Percentiles rank a stretch among this genome's conserved stretches.
These are phyloP conservation scores for Platalea minor DNA, from an alignment of 2,797 vertebrate genomes.

Conservation along the genomic window DNA sequence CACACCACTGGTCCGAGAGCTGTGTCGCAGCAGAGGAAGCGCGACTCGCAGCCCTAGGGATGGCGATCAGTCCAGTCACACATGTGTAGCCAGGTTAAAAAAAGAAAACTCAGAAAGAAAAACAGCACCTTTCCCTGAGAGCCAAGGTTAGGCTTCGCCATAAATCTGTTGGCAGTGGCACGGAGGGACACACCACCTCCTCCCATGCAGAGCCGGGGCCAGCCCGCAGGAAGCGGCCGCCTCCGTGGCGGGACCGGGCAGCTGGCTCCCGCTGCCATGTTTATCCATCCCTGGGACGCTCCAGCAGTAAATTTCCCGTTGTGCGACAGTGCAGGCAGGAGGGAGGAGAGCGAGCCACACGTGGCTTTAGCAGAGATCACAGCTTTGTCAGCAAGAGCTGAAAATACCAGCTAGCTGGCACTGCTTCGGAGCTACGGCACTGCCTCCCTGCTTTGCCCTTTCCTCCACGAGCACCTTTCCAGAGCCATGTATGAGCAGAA, in stretches of 20 bases:
- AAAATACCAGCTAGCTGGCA: neutral
- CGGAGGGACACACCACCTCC: neutral
- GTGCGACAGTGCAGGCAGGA: neutral
- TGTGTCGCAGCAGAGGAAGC: fast-evolving
- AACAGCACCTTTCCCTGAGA: neutral
- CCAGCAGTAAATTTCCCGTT: neutral
- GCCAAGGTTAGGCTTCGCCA: neutral
- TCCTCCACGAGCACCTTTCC: neutral
- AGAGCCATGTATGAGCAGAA: neutral
- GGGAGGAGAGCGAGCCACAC: neutral
- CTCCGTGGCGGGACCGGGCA: fast-evolving
- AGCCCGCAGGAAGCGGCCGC: fast-evolving
- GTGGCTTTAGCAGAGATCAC: neutral
- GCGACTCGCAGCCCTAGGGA: fast-evolving
- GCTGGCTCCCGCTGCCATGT: neutral
- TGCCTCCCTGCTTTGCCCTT: neutral
- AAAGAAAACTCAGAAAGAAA: neutral
- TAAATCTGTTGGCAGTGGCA: neutral
- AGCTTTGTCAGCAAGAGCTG: neutral
- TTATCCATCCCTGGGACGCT: neutral
- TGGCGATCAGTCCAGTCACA: fast-evolving
- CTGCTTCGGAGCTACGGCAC: fast-evolving
- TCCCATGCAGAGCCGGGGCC: fast-evolving
- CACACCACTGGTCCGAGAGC: fast-evolving
- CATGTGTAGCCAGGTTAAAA: neutral